A percentile compares a stretch with the other conserved stretches of the same genome.
phyloP scores from a whole-genome alignment of 37 sponge, comb jelly and placozoan genomes.

The Halichondria panicea region DNA sequence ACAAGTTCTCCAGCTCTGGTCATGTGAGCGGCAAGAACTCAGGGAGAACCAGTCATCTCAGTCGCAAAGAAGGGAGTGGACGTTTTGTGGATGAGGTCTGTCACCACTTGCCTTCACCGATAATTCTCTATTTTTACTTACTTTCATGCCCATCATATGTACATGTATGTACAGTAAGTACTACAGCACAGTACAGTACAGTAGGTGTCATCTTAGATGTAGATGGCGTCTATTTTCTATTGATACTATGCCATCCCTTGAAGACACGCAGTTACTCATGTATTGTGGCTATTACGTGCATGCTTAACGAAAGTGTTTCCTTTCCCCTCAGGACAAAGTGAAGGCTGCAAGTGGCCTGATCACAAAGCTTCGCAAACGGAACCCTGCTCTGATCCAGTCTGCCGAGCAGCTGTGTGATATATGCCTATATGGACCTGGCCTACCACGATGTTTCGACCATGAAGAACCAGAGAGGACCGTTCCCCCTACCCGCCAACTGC shows the following conservation, averaged over 20 bases:
- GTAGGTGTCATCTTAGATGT: too few relatives aligned
- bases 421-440: conserved; percentile 83
- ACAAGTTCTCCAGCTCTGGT: conserved; percentile 37
- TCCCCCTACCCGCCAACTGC: conserved; percentile 56
- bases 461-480: conserved; percentile 37
- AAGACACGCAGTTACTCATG: too few relatives aligned
- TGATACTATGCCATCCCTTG: too few relatives aligned
- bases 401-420: conserved; percentile 63
- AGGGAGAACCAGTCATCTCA: neutral
- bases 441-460: conserved; percentile 61
- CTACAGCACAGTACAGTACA: too few relatives aligned
- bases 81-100: conserved; percentile 52
- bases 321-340: conserved; percentile 67
- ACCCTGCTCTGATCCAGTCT: conserved; percentile 40
- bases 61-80: neutral
- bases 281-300: neutral
- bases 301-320: too few relatives aligned
- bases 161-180: too few relatives aligned
- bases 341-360: conserved; percentile 66
- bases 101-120: too few relatives aligned
- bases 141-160: too few relatives aligned
- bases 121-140: too few relatives aligned
- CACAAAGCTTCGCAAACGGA: conserved; percentile 14
- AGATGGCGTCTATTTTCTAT: too few relatives aligned
- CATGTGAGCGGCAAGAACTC: conserved; percentile 43